phyloP scores from a whole-genome alignment of 2,113 vertebrate species.

The Perca fluviatilis region DNA sequence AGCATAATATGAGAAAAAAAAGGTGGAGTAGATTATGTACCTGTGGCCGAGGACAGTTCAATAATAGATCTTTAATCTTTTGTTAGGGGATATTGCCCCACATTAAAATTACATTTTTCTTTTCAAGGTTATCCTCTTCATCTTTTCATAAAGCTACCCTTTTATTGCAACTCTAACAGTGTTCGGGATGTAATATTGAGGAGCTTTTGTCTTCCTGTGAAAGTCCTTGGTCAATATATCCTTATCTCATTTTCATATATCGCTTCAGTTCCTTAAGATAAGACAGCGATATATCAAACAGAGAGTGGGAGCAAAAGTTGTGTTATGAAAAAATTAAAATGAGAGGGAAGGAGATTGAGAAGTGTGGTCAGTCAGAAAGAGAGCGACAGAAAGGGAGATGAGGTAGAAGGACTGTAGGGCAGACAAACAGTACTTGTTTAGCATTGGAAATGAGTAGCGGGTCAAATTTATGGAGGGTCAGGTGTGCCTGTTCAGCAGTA shows the following conservation, averaged over 20 bases:
- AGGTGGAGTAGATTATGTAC: neutral
- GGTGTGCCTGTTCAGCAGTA: slow-evolving; percentile 51
- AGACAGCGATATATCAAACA: slow-evolving; percentile 41
- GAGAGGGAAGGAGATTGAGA: neutral
- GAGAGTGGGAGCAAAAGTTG: slow-evolving; percentile 18
- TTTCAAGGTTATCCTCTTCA: slow-evolving; percentile 72
- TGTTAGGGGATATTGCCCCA: slow-evolving; percentile 68
- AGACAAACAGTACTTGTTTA: slow-evolving; percentile 29
- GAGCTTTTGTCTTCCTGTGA: slow-evolving; percentile 41
- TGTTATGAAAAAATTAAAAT: slow-evolving; percentile 58
- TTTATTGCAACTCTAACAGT: slow-evolving; percentile 66
- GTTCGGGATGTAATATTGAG: slow-evolving; percentile 56
- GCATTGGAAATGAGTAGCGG: slow-evolving; percentile 60
- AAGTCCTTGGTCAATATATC: slow-evolving; percentile 65
- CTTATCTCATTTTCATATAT: slow-evolving; percentile 74
- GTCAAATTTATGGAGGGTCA: slow-evolving; percentile 51
- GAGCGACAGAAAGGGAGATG: neutral
- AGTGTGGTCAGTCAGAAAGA: neutral
- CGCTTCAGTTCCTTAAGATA: slow-evolving; percentile 53
- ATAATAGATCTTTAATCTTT: slow-evolving; percentile 35
- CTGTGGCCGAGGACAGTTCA: slow-evolving; percentile 16
- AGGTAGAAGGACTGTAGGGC: slow-evolving; percentile 4
- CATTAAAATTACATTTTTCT: slow-evolving; percentile 60
- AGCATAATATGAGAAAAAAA: slow-evolving; percentile 1
- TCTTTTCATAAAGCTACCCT: slow-evolving; percentile 77